Conservation (phyloP, 2,797 vertebrate species). For the Cyclura pinguis region DNA sequence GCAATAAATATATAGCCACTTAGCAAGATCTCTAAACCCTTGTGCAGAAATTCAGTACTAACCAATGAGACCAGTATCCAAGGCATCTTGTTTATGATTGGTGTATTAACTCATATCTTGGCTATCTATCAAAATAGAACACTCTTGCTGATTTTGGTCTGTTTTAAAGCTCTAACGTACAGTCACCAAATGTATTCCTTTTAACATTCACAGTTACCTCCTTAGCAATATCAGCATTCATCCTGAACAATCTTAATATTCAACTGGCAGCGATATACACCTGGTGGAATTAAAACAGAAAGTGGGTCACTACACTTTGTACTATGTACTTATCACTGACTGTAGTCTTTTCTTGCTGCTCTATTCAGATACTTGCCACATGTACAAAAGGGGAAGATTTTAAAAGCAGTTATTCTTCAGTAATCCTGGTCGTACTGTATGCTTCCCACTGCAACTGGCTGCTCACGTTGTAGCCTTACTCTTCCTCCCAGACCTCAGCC, state of each 20-base stretch:
- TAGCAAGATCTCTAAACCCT: not conserved
- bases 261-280: not conserved
- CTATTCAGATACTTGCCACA: conserved; percentile 28
- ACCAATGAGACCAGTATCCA: not conserved
- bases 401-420: conserved; percentile 33
- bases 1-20: too few species aligned
- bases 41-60: not conserved
- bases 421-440: conserved; percentile 60
- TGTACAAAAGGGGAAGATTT: conserved; percentile 16
- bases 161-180: not conserved
- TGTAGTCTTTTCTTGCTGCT: conserved; percentile 9
- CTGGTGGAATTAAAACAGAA: not conserved
- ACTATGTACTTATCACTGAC: not conserved
- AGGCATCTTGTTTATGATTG: not conserved
- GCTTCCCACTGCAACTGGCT: conserved; percentile 52
- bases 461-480: conserved; percentile 53
- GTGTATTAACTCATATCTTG: not conserved
- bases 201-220: not conserved
- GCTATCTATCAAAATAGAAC: not conserved
- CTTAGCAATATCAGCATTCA: not conserved
- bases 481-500: conserved; percentile 63
- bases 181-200: too few species aligned
- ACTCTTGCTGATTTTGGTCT: not conserved
- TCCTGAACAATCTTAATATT: not conserved
- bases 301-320: not conserved